Conservation (phyloP, 2,113 vertebrate genomes). For the Semnornis frantzii region DNA sequence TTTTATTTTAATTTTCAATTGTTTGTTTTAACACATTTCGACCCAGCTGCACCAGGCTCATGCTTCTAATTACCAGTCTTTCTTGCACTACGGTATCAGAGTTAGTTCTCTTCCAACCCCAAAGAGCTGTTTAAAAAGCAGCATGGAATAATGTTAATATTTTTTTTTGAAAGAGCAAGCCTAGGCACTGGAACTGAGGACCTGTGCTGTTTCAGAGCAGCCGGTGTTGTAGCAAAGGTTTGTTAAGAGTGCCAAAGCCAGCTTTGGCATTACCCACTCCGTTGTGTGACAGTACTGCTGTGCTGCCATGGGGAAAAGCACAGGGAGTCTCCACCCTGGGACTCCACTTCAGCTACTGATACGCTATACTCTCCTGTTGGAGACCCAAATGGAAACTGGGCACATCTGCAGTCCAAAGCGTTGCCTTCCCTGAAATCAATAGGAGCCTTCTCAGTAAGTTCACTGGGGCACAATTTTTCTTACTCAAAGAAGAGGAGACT, state of each 20-base stretch:
- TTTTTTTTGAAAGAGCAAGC: slow-evolving; percentile 24
- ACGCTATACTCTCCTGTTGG: background rate
- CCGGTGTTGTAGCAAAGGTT: background rate
- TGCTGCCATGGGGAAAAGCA: rapidly evolving
- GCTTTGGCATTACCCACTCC: background rate
- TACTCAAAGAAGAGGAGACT: background rate
- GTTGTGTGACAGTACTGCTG: background rate
- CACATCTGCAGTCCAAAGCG: background rate
- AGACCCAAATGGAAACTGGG: background rate
- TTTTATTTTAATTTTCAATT: background rate
- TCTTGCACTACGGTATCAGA: background rate
- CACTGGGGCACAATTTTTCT: background rate
- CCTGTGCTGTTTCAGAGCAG: background rate
- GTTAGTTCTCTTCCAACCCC: background rate
- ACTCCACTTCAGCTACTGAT: background rate
- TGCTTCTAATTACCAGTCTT: background rate
- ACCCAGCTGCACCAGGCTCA: background rate
- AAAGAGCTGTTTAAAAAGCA: slow-evolving; percentile 25
- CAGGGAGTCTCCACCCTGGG: background rate
- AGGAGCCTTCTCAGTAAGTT: background rate
- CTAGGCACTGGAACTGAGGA: background rate
- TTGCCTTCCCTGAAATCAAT: background rate
- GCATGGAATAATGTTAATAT: slow-evolving; percentile 4
- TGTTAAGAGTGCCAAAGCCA: background rate
- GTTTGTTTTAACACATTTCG: slow-evolving; percentile 18